A percentile compares a stretch with the other conserved stretches of the same genome.
These are phyloP conservation scores for Zophobas atratus DNA, from an alignment of 1,140 invertebrate genomes.

Conservation along the genomic window DNA sequence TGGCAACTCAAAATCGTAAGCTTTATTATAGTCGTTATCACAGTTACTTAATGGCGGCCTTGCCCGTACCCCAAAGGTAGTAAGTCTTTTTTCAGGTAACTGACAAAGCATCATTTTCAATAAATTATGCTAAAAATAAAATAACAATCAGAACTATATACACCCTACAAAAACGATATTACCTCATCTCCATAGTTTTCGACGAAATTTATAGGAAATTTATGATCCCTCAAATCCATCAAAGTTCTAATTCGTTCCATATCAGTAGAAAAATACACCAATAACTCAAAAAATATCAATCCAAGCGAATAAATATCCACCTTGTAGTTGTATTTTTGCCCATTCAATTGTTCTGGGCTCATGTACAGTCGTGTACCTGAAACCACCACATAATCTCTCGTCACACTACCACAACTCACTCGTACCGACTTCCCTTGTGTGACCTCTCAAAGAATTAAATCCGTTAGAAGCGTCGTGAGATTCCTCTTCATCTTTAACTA, in stretches of 20 bases:
- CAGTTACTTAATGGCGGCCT: slow-evolving; percentile 66
- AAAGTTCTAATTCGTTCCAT: slow-evolving; percentile 86
- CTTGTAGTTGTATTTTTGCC: slow-evolving; percentile 90
- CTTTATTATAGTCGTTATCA: slow-evolving; percentile 28
- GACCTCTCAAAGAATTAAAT: slow-evolving; percentile 57
- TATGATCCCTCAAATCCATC: slow-evolving; percentile 74
- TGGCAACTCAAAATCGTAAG: slow-evolving; percentile 43
- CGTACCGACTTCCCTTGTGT: slow-evolving; percentile 74
- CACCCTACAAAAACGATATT: slow-evolving; percentile 55
- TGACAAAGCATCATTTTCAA: slow-evolving; percentile 84
- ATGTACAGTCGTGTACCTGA: slow-evolving; percentile 94
- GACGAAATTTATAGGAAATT: slow-evolving; percentile 82
- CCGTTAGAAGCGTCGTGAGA: slow-evolving; percentile 66
- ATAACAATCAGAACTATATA: slow-evolving; percentile 48
- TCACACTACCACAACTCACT: slow-evolving; percentile 69
- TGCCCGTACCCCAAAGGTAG: slow-evolving; percentile 80
- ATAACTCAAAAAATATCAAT: slow-evolving; percentile 93
- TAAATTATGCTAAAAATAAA: slow-evolving; percentile 76
- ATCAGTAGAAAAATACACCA: slow-evolving; percentile 90
- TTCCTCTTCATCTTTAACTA: slow-evolving; percentile 89
- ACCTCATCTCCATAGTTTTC: slow-evolving; percentile 80
- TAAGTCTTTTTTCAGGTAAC: slow-evolving; percentile 81
- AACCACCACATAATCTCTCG: not conserved
- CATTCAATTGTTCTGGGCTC: slow-evolving; percentile 94
- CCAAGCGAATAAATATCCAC: slow-evolving; percentile 98